phyloP scores from a whole-genome alignment of 92 coral and sea anemone species.

The Heliopora coerulea region DNA sequence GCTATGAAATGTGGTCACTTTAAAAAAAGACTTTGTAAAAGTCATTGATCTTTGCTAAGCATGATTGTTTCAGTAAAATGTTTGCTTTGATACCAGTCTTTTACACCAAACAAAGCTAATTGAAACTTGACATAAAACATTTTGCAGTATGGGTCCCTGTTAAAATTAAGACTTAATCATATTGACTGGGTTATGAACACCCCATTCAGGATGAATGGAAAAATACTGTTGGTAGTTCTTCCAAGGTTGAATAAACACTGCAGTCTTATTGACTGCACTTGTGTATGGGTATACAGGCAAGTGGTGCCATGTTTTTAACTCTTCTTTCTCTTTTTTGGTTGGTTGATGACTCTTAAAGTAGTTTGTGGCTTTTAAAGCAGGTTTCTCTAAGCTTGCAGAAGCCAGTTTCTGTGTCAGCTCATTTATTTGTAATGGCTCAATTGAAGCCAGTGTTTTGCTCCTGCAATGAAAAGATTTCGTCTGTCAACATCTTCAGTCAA shows the following conservation, averaged over 20 bases:
- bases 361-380: not conserved
- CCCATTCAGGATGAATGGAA: slow-evolving; percentile 99
- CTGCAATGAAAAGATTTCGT: not conserved
- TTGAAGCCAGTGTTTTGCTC: not conserved
- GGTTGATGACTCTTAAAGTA: not conserved
- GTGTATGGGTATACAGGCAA: slow-evolving; percentile 72
- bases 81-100: too few species aligned
- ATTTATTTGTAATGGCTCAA: not conserved
- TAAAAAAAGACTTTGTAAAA: not conserved
- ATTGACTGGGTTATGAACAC: slow-evolving; percentile 62
- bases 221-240: slow-evolving; percentile 74
- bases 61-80: not conserved
- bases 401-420: not conserved
- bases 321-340: slow-evolving; percentile 13
- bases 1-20: slow-evolving; percentile 39
- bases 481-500: too few species aligned
- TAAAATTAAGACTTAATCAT: slow-evolving; percentile 16
- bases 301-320: slow-evolving; percentile 97
- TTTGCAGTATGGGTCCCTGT: too few species aligned
- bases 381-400: not conserved
- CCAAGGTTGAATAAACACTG: slow-evolving; percentile 87
- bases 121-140: too few species aligned
- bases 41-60: not conserved
- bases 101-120: too few species aligned
- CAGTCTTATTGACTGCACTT: slow-evolving; percentile 65